Evolutionary conservation across 2,888 invertebrate species (phyloP), one percentile per base, ranked within the genome.

Genomic region (Pseudoips prasinana): DNA sequence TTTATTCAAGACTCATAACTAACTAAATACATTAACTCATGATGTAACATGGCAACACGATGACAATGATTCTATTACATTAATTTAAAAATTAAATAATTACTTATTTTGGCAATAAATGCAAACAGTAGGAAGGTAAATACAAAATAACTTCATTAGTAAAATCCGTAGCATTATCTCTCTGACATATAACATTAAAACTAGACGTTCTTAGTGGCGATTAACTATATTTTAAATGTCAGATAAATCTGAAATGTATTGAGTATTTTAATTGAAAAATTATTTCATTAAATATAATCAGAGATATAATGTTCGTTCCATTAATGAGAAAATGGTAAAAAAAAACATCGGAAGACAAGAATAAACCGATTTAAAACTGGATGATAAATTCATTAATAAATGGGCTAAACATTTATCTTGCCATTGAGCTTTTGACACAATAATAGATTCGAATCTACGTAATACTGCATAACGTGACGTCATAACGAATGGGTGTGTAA

Each of bases 341-440:
- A 52, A 41, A 45, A 57, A 53, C 11, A 39, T 45, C 46, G 75
- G 73, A 74, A 73, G 73, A 75, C 72, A 46, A 45, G 38, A 52
- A 46, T 27, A 24, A 51, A 60, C 39, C 26, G 30, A 39, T 2
- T 20, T 49, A 52, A 47, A 48, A 51, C 27, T 29, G 36, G 18
- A 34, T 32, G 14, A 14, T 14, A 14, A 43, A 23, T 44, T 31
- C 33, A 46, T 48, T 38, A 36, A n/a, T n/a, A n/a, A n/a, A 19
- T 26, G 8, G 18, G 29, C 22, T 39, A 34, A 45, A 46, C 28
- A 45, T 38, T 14, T 14, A 49, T 36, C 29, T 68, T 68, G 63
- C 69, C 62, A 76, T 85, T 83, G 85, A 84, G 84, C 83, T 76
- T 80, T 78, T 73, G 82, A 85, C 83, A 79, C 74, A 67, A 61